Evolutionary conservation across 2,888 invertebrate species (phyloP).

Genomic region (Galeruca laticollis): DNA sequence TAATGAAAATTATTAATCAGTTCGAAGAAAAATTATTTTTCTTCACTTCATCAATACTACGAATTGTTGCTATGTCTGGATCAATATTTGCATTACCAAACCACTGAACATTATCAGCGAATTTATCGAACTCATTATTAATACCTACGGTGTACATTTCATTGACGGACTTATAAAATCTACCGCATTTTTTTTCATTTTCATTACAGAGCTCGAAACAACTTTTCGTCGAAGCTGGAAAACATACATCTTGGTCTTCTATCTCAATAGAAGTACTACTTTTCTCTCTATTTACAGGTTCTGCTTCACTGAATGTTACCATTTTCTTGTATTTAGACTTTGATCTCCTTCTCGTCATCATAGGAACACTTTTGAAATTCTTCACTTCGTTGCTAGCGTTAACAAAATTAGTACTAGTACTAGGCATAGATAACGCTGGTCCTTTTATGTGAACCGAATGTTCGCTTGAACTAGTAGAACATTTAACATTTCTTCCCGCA

Average conservation of each 20-base stretch:
- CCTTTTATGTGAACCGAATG: background rate
- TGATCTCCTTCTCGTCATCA: conserved; percentile 7
- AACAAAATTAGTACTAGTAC: conserved; percentile 9
- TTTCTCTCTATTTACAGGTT: background rate
- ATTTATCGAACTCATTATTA: background rate
- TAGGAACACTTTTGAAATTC: background rate
- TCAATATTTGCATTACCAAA: background rate
- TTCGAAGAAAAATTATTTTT: conserved; percentile 1
- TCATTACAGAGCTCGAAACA: background rate
- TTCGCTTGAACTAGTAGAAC: background rate
- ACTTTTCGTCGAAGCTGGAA: background rate
- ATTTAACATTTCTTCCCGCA: background rate
- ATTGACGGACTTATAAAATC: background rate
- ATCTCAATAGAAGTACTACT: background rate
- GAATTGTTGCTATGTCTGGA: background rate
- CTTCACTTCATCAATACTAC: background rate
- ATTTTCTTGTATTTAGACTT: conserved; percentile 12
- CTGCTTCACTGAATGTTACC: background rate
- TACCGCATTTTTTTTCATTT: background rate
- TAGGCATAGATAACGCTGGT: conserved; percentile 10
- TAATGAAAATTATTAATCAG: background rate
- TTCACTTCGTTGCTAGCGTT: background rate
- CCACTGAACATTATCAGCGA: background rate
- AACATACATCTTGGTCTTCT: background rate
- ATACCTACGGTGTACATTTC: no score